Base-by-base conservation (phyloP, 92 coral and sea anemone species). In the Epizoanthus scotinus region DNA sequence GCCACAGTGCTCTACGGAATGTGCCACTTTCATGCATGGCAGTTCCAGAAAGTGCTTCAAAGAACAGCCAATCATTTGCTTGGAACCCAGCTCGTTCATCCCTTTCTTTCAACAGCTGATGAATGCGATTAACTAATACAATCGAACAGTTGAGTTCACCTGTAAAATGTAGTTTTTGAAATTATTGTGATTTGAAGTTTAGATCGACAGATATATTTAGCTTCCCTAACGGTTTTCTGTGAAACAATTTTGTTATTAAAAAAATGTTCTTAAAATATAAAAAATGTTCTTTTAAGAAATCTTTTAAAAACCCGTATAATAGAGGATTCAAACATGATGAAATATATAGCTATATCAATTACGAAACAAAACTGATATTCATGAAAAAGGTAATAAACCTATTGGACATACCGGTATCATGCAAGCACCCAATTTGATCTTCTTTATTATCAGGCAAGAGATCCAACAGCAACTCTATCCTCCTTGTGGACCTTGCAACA, bases 1-100 rank as follows among this genome's bases (percentile, higher is more conserved):
- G 87, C 92, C 88, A 89, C 28, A 88, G 78, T 20, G 94, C 97
- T 71, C 90, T 93, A 60, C 90, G 84, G 66, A 90, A 93, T 28
- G 94, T 93, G 29, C 98, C 94, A 25, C 84, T 85, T 59, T 93
- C 98, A 8, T 90, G 89, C 28, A 88, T 61, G 36, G 70, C 77
- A 25, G 90, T 87, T 1, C 83, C 85, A 38, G 79, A 84, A 25
- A 87, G 60, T 20, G 94, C 98, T 49, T 90, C 97, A 6, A 59
- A 52, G 40, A 58, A 85, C 34, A 90, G 77, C 97, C 97, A 93
- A 20, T 88, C 49, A 19, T 40, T 70, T 54, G 86, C 92, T 61
- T 40, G 75, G 13, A 60, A 67, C 7, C 67, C 57, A 21, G 73
- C 20, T 49, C 44, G 63, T 72, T 60, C 88, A 19, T 93, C 91